phyloP scores from a whole-genome alignment of 2,797 vertebrate species.

The Coranthus polyacanthus region DNA sequence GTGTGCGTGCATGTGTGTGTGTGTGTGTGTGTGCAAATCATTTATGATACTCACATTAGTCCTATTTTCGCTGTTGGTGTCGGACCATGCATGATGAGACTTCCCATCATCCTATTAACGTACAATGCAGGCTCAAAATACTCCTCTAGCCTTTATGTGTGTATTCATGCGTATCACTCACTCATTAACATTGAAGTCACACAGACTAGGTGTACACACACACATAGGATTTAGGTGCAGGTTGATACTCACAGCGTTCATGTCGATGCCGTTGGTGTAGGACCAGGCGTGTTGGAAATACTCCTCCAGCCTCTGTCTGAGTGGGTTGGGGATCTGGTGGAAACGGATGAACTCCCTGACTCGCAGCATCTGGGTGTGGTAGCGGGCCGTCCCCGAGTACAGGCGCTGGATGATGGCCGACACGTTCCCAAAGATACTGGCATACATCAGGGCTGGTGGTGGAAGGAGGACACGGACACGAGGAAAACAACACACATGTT shows the following conservation, averaged over 20 bases:
- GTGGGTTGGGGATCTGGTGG: slow-evolving; percentile 92
- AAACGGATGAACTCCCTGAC: slow-evolving; percentile 93
- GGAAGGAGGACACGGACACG: neutral
- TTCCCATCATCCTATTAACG: slow-evolving; percentile 69
- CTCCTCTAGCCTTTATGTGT: slow-evolving; percentile 41
- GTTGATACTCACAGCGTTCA: slow-evolving; percentile 86
- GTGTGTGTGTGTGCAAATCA: slow-evolving; percentile 41
- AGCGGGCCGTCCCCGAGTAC: slow-evolving; percentile 91
- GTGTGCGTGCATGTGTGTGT: neutral
- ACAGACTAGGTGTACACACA: slow-evolving; percentile 28
- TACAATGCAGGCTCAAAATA: slow-evolving; percentile 71
- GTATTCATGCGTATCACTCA: slow-evolving; percentile 40
- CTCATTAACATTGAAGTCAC: slow-evolving; percentile 16
- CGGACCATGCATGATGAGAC: slow-evolving; percentile 69
- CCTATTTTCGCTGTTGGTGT: slow-evolving; percentile 63
- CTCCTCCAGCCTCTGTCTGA: slow-evolving; percentile 88
- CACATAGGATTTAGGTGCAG: slow-evolving; percentile 13
- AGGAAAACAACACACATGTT: neutral
- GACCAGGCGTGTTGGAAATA: slow-evolving; percentile 91
- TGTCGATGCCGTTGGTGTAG: slow-evolving; percentile 89
- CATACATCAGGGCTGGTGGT: slow-evolving; percentile 89
- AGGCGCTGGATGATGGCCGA: slow-evolving; percentile 93
- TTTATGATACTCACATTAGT: slow-evolving; percentile 63
- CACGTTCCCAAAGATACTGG: slow-evolving; percentile 93
- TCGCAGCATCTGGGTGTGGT: slow-evolving; percentile 92